Percentiles rank a stretch among this genome's conserved stretches.
These are phyloP conservation scores for Mallotus villosus DNA, from an alignment of 2,797 vertebrate species.

Conservation along the genomic window DNA sequence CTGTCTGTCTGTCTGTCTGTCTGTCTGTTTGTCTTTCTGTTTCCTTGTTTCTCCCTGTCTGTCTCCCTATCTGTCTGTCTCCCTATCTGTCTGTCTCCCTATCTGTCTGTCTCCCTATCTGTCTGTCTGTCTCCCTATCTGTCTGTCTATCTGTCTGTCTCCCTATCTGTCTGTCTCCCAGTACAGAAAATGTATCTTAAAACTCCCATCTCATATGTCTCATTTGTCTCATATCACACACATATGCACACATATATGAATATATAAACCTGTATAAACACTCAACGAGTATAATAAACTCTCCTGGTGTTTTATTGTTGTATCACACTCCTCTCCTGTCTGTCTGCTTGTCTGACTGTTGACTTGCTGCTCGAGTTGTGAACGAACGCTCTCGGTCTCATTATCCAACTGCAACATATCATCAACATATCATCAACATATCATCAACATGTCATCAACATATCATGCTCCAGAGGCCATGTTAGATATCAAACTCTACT, in stretches of 20 bases:
- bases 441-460: too few species aligned
- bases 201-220: not conserved
- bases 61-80: not conserved
- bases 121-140: not conserved
- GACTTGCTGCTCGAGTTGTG: too few species aligned
- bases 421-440: too few species aligned
- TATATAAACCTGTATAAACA: too few species aligned
- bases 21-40: constrained; percentile 15
- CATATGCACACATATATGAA: too few species aligned
- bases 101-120: constrained; percentile 23
- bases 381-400: too few species aligned
- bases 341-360: not conserved
- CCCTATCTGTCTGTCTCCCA: constrained; percentile 11
- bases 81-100: constrained; percentile 14
- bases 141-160: constrained; percentile 1
- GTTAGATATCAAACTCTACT: too few species aligned
- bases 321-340: not conserved
- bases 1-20: constrained; percentile 16
- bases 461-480: too few species aligned
- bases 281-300: too few species aligned
- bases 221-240: too few species aligned
- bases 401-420: too few species aligned
- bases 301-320: too few species aligned
- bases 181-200: constrained; percentile 4
- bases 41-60: constrained; percentile 35